Percentiles rank a stretch among this genome's conserved stretches.
These are phyloP conservation scores for Cylindroiulus punctatus DNA, from an alignment of 2,888 invertebrate genomes.

Conservation along the genomic window DNA sequence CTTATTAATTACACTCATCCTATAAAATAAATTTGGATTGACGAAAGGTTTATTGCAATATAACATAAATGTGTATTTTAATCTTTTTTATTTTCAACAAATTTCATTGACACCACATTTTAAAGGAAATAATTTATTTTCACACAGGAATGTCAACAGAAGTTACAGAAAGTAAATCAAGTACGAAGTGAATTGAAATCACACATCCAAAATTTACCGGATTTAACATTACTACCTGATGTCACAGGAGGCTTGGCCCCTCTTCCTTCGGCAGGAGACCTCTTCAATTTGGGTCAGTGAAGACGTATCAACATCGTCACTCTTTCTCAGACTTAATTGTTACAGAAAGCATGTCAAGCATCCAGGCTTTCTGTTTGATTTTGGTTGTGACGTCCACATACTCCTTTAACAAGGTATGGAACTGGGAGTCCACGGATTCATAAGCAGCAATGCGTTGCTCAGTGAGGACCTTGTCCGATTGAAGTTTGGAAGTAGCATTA, in stretches of 20 bases:
- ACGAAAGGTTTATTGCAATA: no score
- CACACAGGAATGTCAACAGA: slow-evolving; percentile 88
- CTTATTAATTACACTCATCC: no score
- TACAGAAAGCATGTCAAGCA: neutral
- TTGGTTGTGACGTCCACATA: neutral
- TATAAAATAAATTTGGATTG: no score
- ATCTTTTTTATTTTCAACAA: no score
- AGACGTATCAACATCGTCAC: neutral
- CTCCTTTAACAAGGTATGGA: slow-evolving; percentile 20
- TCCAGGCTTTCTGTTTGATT: slow-evolving; percentile 23
- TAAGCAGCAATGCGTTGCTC: neutral
- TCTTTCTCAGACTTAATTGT: neutral
- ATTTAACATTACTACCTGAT: slow-evolving; percentile 89
- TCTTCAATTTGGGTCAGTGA: slow-evolving; percentile 75
- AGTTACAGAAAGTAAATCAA: slow-evolving; percentile 84
- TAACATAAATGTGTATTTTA: no score
- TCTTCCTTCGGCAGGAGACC: slow-evolving; percentile 92
- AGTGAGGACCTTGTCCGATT: slow-evolving; percentile 30
- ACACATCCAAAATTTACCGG: slow-evolving; percentile 92
- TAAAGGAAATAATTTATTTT: slow-evolving; percentile 36
- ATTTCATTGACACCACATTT: neutral
- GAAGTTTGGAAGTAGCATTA: neutral
- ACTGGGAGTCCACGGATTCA: slow-evolving; percentile 23
- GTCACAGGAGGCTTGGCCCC: slow-evolving; percentile 93
- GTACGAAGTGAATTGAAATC: slow-evolving; percentile 90